Base-by-base conservation (phyloP, 1,140 invertebrate genomes). In the Stenopsyche tienmushanensis region DNA sequence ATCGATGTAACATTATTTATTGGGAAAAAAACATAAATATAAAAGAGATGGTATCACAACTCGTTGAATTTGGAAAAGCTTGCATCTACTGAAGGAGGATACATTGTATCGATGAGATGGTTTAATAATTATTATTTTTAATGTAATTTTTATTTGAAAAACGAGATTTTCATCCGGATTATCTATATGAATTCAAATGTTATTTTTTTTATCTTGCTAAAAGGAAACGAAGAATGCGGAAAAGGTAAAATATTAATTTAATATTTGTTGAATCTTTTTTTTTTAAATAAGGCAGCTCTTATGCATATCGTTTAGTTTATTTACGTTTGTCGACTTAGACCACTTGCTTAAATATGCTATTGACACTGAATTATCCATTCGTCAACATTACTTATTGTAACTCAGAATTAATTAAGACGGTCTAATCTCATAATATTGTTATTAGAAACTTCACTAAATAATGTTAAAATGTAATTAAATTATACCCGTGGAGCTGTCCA, bases 221-320 rank as follows among this genome's bases (percentile, higher is more conserved):
- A 26, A 72, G 71, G 70, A 76, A 74, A 65, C 74, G 71, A 65
- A 76, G 75, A 62, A 74, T 77, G 73, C 72, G 74, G 49, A 76
- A 75, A 72, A 76, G 76, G 76, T 77, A 74, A 71, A 34, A 34
- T 34, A n/a, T n/a, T n/a, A n/a, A n/a, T n/a, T n/a, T n/a, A n/a
- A n/a, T n/a, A n/a, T n/a, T n/a, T n/a, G n/a, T 34, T 52, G 15
- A 15, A 47, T 18, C 7, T 5, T 25, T 10, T 20, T 13, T n/a
- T n/a, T 49, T 1, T 20, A 13, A 15, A 26, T 62, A 8, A 50
- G 18, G 20, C 1, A 24, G 17, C 53, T 3, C 25, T 15, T 26
- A 63, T 50, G 41, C 54, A 39, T 15, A 29, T 44, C 8, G 7
- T 24, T 2, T 34, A 20, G 21, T 55, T 18, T 65, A 44, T 45